Conservation (phyloP, 2,113 vertebrate genomes). For the Marmota flaviventris region DNA sequence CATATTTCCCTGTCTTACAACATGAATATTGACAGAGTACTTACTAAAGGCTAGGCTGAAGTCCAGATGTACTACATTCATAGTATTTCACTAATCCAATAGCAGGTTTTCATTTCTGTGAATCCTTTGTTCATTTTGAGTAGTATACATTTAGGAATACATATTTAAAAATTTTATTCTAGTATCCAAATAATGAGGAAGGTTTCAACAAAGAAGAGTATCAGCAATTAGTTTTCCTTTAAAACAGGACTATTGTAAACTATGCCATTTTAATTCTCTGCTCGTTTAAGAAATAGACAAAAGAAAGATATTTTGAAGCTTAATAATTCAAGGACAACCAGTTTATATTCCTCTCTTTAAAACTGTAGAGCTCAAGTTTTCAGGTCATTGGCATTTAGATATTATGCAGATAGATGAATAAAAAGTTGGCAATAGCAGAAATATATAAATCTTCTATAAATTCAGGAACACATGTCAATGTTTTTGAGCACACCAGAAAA, state of each 20-base stretch:
- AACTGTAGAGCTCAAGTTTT: conserved; percentile 26
- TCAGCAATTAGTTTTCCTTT: conserved; percentile 40
- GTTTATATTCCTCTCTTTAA: conserved; percentile 26
- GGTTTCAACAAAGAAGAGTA: background rate
- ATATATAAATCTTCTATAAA: conserved; percentile 37
- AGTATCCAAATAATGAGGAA: conserved; percentile 24
- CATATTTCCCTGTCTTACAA: background rate
- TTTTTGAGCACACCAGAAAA: conserved; percentile 25
- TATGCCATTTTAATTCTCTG: conserved; percentile 52
- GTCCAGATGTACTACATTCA: background rate
- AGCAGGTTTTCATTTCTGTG: background rate
- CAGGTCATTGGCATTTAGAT: conserved; percentile 34
- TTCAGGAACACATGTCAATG: conserved; percentile 21
- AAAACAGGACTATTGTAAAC: background rate
- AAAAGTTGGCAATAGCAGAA: background rate
- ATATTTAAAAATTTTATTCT: conserved; percentile 10
- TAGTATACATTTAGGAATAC: conserved; percentile 27
- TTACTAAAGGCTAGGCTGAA: background rate
- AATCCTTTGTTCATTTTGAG: conserved; percentile 26
- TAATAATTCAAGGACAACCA: conserved; percentile 53
- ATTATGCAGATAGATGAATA: background rate
- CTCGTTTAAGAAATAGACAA: conserved; percentile 49
- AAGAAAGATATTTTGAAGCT: conserved; percentile 31
- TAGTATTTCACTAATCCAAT: background rate
- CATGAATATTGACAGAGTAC: background rate